Evolutionary conservation across 2,797 vertebrate species (phyloP), one percentile per base, ranked within the genome.

Genomic region (Chiroxiphia lanceolata): DNA sequence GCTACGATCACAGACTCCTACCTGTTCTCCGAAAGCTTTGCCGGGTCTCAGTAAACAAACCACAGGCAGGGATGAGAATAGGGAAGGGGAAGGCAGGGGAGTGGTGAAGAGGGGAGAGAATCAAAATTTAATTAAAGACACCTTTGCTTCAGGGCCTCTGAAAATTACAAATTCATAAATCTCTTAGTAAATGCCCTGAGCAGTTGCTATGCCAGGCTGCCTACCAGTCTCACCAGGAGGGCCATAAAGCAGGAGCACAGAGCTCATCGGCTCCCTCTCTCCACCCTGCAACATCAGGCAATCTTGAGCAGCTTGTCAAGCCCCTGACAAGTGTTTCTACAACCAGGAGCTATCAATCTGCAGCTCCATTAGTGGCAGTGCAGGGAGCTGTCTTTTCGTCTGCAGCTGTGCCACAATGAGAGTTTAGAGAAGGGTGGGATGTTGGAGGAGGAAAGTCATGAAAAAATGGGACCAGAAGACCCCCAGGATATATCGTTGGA

Each of bases 121-220:
- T 87, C 29, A 94, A 94, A 95, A 95, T 96, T 94, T 97, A 95
- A 97, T 97, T 97, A 96, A 96, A 94, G 56, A 72, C 14, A 74
- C 92, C 96, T 92, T 89, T 95, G 71, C 95, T 96, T 70, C 88
- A 90, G 88, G 95, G 93, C 72, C 71, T 94, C 75, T 38, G 85
- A 91, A 96, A 96, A 95, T 92, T 95, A 95, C 88, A 91, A 91
- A 94, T 96, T 94, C 95, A 95, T 96, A 96, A 97, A 97, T 97
- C 94, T 96, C 89, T 90, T 84, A 42, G 61, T 72, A 89, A 95
- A 94, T 75, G 93, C 92, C 95, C 95, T 42, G 57, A 94, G 91
- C 2, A 0, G 57, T 78, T 92, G 93, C 83, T 90, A 34, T 47
- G 72, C 80, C 92, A 92, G 85, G 84, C 87, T 45, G 47, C 90